These are phyloP conservation scores for Orchesella cincta DNA, from an alignment of 1,140 invertebrate species.

Conservation along the genomic window DNA sequence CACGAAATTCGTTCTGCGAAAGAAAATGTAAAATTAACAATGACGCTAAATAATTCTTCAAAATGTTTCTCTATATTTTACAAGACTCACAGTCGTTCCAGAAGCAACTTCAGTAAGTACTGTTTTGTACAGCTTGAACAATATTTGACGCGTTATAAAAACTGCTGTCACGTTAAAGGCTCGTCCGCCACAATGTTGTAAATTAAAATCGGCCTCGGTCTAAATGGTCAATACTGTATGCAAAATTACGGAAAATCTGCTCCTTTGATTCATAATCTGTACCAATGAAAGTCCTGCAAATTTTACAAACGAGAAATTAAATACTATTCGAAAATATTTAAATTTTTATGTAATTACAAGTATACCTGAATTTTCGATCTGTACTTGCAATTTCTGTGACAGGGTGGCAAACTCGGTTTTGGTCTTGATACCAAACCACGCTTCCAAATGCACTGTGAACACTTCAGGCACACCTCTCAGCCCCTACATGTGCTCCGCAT, in stretches of 20 bases:
- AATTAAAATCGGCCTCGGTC: slow-evolving; percentile 72
- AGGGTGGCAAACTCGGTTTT: slow-evolving; percentile 22
- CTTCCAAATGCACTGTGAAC: slow-evolving; percentile 39
- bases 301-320: slow-evolving; percentile 20
- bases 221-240: slow-evolving; percentile 74
- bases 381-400: slow-evolving; percentile 34
- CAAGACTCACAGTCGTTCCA: slow-evolving; percentile 58
- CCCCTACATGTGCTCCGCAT: background rate
- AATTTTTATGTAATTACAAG: background rate
- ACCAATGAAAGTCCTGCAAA: slow-evolving; percentile 68
- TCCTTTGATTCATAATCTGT: slow-evolving; percentile 95
- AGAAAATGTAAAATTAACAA: slow-evolving; percentile 46
- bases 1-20: slow-evolving; percentile 61
- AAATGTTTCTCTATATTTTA: background rate
- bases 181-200: slow-evolving; percentile 63
- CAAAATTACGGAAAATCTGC: slow-evolving; percentile 83
- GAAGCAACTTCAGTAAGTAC: slow-evolving; percentile 68
- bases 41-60: slow-evolving; percentile 1
- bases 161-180: slow-evolving; percentile 72
- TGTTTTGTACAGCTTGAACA: slow-evolving; percentile 73
- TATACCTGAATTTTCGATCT: slow-evolving; percentile 40
- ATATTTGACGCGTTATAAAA: slow-evolving; percentile 80
- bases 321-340: background rate
- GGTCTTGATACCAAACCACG: slow-evolving; percentile 42
- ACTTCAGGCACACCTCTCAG: background rate